Base-by-base conservation (phyloP, 2,113 vertebrate species). In the Megaleporinus macrocephalus region DNA sequence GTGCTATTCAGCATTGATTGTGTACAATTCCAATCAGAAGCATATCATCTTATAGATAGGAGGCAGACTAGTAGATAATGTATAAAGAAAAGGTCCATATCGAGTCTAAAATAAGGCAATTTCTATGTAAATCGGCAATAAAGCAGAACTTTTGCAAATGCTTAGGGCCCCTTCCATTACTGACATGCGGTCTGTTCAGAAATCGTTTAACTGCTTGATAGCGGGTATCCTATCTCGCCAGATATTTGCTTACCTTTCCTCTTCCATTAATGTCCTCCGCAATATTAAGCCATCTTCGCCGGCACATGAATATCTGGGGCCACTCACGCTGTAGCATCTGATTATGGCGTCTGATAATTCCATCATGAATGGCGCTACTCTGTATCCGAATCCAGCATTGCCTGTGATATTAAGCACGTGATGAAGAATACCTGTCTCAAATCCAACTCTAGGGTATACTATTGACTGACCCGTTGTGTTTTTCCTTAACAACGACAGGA, bases 41-140 rank as follows among this genome's bases (percentile, higher is more conserved):
- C 94, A 90, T 88, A 93, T 94, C 94, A 95, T 96, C 93, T 95
- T 92, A 83, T 81, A 96, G 94, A 95, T 94, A 95, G 95, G 92
- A 95, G 95, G 96, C 95, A 95, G 96, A 96, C 93, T 95, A 94
- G 95, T 95, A 92, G 95, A 95, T 95, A 91, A 83, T 83, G 89
- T 87, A 88, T 90, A 80, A 89, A 82, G 78, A 89, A 92, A 89
- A 91, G 90, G 94, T 95, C 94, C 95, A 94, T 95, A 96, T 96
- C 95, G 93, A 95, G 94, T 92, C 95, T 96, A 96, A 97, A 98
- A 99, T 98, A 96, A 98, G 96, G 95, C 96, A 96, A 97, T 98
- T 98, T 97, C 96, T 98, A 98, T 99, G 97, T 97, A 98, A 98
- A 99, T 98, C 95, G 93, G 92, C 96, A 96, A 97, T 97, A 98